Evolutionary conservation across 2,888 invertebrate genomes (phyloP).

Genomic region (Theodoxus fluviatilis): DNA sequence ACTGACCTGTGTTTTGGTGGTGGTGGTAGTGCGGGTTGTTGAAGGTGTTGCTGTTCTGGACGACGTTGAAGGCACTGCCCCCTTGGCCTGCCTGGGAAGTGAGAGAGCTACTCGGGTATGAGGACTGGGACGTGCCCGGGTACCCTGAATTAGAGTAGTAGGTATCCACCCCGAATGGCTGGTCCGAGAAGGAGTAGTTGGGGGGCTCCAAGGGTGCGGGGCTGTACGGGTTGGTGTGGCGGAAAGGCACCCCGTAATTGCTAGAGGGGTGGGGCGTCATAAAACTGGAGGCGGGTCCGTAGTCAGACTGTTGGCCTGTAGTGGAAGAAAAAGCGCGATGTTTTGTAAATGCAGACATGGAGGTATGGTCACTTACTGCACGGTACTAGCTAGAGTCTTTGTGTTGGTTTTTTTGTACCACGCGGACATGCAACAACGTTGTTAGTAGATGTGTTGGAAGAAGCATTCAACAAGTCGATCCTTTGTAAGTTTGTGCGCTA

Average conservation of each 20-base stretch:
- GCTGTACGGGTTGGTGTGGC: slow-evolving; percentile 6
- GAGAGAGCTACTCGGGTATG: slow-evolving; percentile 36
- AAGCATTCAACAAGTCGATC: too few relatives aligned
- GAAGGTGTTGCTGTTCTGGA: slow-evolving; percentile 36
- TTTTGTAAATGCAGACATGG: too few relatives aligned
- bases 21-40: slow-evolving; percentile 19
- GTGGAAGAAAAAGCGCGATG: neutral
- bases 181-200: slow-evolving; percentile 22
- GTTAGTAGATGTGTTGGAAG: too few relatives aligned
- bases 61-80: slow-evolving; percentile 57
- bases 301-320: slow-evolving; percentile 23
- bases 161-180: slow-evolving; percentile 12
- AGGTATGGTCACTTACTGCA: too few relatives aligned
- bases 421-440: too few relatives aligned
- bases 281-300: slow-evolving; percentile 13
- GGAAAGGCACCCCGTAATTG: slow-evolving; percentile 5
- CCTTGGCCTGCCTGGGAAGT: slow-evolving; percentile 35
- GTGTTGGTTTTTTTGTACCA: too few relatives aligned
- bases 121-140: slow-evolving; percentile 31
- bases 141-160: slow-evolving; percentile 17
- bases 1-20: slow-evolving; percentile 23
- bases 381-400: too few relatives aligned
- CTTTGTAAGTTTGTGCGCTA: too few relatives aligned
- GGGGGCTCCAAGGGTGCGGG: neutral
- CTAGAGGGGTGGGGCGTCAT: slow-evolving; percentile 30